Conservation (phyloP, 1,140 invertebrate genomes). For the Drosophila parabipectinata region DNA sequence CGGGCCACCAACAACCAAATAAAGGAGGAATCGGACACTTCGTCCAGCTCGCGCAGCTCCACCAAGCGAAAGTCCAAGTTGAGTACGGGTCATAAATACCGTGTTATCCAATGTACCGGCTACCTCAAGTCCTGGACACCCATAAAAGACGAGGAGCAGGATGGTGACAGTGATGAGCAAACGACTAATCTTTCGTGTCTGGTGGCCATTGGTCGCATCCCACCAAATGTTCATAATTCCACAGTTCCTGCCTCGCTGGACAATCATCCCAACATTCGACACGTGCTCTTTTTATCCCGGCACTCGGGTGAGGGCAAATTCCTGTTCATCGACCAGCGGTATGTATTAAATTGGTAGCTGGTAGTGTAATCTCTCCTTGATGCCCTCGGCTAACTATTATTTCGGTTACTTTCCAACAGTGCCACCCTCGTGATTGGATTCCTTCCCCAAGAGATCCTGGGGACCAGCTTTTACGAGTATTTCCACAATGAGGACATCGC, state of each 20-base stretch:
- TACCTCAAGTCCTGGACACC: constrained; percentile 96
- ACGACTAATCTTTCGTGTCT: constrained; percentile 93
- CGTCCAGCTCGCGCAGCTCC: constrained; percentile 87
- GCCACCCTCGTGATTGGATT: constrained; percentile 95
- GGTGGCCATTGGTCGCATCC: constrained; percentile 91
- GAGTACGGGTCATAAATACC: constrained; percentile 89
- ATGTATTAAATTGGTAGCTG: constrained; percentile 13
- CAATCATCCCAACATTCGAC: constrained; percentile 84
- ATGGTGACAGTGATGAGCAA: constrained; percentile 89
- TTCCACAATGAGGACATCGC: constrained; percentile 93
- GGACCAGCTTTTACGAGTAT: constrained; percentile 97
- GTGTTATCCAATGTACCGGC: constrained; percentile 94
- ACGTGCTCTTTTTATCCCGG: constrained; percentile 91
- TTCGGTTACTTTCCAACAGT: constrained; percentile 84
- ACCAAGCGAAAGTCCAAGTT: constrained; percentile 88
- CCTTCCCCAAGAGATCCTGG: constrained; percentile 95
- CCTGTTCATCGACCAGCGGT: constrained; percentile 97
- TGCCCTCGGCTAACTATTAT: not conserved
- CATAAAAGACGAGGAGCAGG: constrained; percentile 89
- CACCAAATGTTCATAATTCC: constrained; percentile 85
- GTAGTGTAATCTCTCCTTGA: no score
- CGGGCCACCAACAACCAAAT: constrained; percentile 86
- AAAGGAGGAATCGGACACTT: constrained; percentile 90
- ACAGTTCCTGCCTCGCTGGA: constrained; percentile 78
- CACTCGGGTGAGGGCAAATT: constrained; percentile 98